Percentiles rank a stretch among this genome's conserved stretches.
Evolutionary conservation across 1,140 invertebrate genomes (phyloP).

Genomic region (Zaprionus nigranus): DNA sequence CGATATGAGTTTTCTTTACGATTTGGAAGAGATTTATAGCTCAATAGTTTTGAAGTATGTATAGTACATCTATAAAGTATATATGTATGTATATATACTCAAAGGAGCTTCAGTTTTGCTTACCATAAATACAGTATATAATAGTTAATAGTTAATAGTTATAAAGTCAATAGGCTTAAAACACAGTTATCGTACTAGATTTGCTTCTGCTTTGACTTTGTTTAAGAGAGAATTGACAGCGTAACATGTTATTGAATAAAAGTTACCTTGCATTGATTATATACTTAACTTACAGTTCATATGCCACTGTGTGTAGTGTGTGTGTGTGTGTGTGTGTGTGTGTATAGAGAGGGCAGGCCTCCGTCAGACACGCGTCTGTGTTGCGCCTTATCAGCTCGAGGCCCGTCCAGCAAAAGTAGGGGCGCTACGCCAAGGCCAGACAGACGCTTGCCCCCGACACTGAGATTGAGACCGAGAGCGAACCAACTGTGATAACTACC

Average conservation of each 20-base stretch:
- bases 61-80: constrained; percentile 20
- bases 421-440: constrained; percentile 41
- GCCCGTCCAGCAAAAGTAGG: constrained; percentile 20
- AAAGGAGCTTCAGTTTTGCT: constrained; percentile 1
- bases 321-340: not conserved
- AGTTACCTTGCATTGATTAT: constrained; percentile 56
- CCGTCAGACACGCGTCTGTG: constrained; percentile 20
- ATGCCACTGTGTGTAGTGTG: constrained; percentile 15
- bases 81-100: constrained; percentile 9
- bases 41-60: constrained; percentile 30
- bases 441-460: constrained; percentile 27
- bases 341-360: not conserved
- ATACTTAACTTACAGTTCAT: constrained; percentile 39
- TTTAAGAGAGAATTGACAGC: constrained; percentile 46
- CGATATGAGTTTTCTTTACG: constrained; percentile 75
- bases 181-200: not conserved
- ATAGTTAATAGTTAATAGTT: not conserved
- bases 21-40: constrained; percentile 72
- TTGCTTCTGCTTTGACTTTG: constrained; percentile 20
- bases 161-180: not conserved
- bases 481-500: constrained; percentile 12
- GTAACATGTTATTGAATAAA: constrained; percentile 48
- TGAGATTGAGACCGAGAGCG: not conserved
- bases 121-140: constrained; percentile 8
- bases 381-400: constrained; percentile 27